phyloP scores from a whole-genome alignment of 2,113 vertebrate species.

The Ochotona princeps region DNA sequence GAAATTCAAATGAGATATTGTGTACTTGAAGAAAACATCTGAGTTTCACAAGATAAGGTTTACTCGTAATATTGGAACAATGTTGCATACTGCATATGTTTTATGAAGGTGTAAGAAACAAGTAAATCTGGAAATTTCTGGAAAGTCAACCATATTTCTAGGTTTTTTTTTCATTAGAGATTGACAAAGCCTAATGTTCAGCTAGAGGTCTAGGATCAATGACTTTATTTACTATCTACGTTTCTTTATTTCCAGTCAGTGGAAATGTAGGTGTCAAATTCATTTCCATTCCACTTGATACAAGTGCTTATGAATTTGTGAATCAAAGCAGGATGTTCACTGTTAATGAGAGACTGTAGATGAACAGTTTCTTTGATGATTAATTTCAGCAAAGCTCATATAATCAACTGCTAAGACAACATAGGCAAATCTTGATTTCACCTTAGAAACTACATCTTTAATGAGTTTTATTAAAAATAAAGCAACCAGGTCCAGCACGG shows the following conservation, averaged over 20 bases:
- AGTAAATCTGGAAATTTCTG: not conserved
- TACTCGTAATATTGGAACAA: not conserved
- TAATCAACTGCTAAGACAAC: not conserved
- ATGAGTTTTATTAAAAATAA: not conserved
- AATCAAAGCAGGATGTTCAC: slow-evolving; percentile 26
- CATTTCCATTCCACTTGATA: not conserved
- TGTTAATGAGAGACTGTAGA: not conserved
- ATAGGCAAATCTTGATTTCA: not conserved
- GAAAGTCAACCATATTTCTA: not conserved
- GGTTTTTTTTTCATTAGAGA: not conserved
- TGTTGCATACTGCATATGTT: not conserved
- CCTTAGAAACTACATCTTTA: not conserved
- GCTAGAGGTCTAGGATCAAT: not conserved
- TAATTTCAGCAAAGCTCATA: not conserved
- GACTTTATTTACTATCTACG: not conserved
- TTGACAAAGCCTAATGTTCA: not conserved
- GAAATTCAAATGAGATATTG: not conserved
- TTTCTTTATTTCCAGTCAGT: slow-evolving; percentile 34
- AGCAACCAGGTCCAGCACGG: not conserved
- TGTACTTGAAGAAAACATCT: not conserved
- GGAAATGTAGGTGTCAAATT: not conserved
- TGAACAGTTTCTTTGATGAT: not conserved
- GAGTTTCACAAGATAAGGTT: not conserved
- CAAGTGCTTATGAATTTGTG: slow-evolving; percentile 13
- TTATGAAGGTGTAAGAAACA: not conserved